These are phyloP conservation scores for Sparidentex hasta DNA, from an alignment of 2,797 vertebrate genomes.

Conservation along the genomic window DNA sequence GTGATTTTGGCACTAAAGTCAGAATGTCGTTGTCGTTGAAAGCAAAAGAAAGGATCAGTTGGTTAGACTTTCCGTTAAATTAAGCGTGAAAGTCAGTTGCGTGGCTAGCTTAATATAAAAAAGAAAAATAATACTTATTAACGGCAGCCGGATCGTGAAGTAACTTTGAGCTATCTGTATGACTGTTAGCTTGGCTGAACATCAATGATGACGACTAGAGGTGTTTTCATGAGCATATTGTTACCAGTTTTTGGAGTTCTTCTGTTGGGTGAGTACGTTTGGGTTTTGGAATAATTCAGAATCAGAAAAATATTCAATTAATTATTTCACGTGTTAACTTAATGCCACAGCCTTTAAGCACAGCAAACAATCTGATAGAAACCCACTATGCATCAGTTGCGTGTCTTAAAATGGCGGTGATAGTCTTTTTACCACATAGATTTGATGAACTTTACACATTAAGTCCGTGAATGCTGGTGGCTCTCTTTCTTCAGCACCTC, in stretches of 20 bases:
- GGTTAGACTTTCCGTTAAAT: not conserved
- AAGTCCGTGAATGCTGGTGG: too few relatives aligned
- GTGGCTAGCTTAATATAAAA: not conserved
- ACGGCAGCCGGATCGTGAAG: too few relatives aligned
- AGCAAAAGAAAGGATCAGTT: accelerated
- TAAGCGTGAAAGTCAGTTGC: not conserved
- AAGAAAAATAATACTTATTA: not conserved
- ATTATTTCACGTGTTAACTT: not conserved
- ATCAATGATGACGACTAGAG: slow-evolving; percentile 16
- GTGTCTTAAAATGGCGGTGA: too few relatives aligned
- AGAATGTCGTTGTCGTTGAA: not conserved
- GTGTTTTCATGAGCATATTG: not conserved
- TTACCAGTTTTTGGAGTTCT: slow-evolving; percentile 2
- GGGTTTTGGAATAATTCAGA: not conserved
- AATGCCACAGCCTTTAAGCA: not conserved
- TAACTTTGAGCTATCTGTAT: too few relatives aligned
- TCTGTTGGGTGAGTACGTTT: slow-evolving; percentile 48
- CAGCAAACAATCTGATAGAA: too few relatives aligned
- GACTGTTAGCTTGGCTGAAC: not conserved
- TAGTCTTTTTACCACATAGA: too few relatives aligned
- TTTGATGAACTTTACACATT: too few relatives aligned
- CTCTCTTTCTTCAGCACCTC: too few relatives aligned
- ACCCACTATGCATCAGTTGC: too few relatives aligned
- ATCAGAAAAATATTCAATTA: too few relatives aligned
- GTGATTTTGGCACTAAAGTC: not conserved